These are phyloP conservation scores for Cataglyphis cursor DNA, from an alignment of 2,888 invertebrate species.

Conservation along the genomic window DNA sequence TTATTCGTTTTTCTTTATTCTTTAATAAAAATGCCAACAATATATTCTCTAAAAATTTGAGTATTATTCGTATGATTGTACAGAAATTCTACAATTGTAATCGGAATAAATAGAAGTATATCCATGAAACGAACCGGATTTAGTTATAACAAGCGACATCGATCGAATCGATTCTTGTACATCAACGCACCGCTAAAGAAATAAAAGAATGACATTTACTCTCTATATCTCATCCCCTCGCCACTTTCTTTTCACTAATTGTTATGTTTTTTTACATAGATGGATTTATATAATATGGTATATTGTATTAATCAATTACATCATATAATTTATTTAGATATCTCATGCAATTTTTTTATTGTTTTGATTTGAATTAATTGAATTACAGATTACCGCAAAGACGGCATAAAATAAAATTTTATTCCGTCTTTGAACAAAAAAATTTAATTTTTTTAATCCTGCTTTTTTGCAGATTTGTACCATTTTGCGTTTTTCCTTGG, in stretches of 20 bases:
- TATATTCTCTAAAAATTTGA: not conserved
- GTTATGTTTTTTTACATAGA: conserved; percentile 37
- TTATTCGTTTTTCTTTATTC: not conserved
- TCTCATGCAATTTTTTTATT: conserved; percentile 48
- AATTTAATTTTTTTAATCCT: conserved; percentile 12
- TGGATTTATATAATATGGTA: conserved; percentile 49
- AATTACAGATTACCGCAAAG: conserved; percentile 53
- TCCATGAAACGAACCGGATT: conserved; percentile 17
- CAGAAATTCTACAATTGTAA: not conserved
- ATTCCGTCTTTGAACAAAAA: no score
- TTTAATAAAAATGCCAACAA: not conserved
- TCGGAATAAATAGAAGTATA: not conserved
- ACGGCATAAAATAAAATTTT: not conserved
- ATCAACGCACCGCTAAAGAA: conserved; percentile 19
- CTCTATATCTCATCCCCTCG: not conserved
- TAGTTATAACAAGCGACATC: conserved; percentile 48
- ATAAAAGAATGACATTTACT: conserved; percentile 39
- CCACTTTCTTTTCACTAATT: not conserved
- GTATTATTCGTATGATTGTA: not conserved
- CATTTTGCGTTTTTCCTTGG: not conserved
- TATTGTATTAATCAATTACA: conserved; percentile 52
- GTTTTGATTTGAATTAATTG: conserved; percentile 52
- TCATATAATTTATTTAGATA: conserved; percentile 51
- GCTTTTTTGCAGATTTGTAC: conserved; percentile 1
- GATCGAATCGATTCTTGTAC: conserved; percentile 34